These are phyloP conservation scores for Drosophila pegasa DNA, from an alignment of 2,888 invertebrate species.

Conservation along the genomic window DNA sequence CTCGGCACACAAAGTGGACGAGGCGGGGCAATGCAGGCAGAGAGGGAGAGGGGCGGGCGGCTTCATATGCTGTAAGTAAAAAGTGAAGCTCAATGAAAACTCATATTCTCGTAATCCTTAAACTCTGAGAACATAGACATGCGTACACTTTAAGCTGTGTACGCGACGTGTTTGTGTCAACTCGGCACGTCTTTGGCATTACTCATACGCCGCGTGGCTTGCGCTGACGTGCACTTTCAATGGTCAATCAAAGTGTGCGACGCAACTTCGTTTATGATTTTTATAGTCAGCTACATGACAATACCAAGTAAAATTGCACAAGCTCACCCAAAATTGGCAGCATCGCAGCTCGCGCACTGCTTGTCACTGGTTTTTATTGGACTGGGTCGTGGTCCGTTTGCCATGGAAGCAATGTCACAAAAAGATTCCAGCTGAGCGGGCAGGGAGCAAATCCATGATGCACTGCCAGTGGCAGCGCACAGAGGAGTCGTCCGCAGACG, in stretches of 20 bases:
- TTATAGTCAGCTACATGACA: slow-evolving; percentile 56
- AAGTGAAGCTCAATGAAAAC: slow-evolving; percentile 1
- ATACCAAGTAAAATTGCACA: slow-evolving; percentile 68
- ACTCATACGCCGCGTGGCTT: slow-evolving; percentile 69
- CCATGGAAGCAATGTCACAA: slow-evolving; percentile 14
- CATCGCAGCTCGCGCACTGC: slow-evolving; percentile 31
- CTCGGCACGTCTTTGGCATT: slow-evolving; percentile 56
- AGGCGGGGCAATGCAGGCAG: background rate
- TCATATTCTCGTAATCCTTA: slow-evolving; percentile 8
- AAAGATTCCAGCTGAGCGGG: slow-evolving; percentile 3
- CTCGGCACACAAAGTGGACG: background rate
- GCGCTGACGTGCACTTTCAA: slow-evolving; percentile 72
- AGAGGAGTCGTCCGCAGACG: slow-evolving; percentile 34
- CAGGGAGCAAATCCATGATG: slow-evolving; percentile 58
- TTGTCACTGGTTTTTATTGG: slow-evolving; percentile 12
- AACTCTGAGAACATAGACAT: background rate
- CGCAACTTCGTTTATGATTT: slow-evolving; percentile 50
- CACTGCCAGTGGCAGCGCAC: slow-evolving; percentile 28
- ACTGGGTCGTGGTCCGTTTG: background rate
- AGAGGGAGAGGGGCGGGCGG: background rate
- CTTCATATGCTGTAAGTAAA: background rate
- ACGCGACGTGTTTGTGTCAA: slow-evolving; percentile 37
- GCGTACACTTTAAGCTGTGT: background rate
- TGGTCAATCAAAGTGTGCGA: slow-evolving; percentile 73
- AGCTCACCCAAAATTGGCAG: slow-evolving; percentile 65